These are phyloP conservation scores for Pammene fasciana DNA, from an alignment of 2,888 invertebrate genomes.

Conservation along the genomic window DNA sequence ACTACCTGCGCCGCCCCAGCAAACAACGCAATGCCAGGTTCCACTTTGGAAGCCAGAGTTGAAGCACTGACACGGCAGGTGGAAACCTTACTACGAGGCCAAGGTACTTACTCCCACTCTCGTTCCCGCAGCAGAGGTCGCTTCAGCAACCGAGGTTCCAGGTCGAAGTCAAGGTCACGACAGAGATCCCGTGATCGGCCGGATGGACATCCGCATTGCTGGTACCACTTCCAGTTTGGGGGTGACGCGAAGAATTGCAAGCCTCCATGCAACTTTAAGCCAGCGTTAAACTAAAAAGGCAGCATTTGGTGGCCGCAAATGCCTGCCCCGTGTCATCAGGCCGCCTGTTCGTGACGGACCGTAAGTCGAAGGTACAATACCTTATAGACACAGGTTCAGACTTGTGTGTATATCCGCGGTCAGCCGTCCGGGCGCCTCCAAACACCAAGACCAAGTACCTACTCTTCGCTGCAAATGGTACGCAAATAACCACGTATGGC, in stretches of 20 bases:
- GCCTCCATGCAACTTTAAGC: neutral
- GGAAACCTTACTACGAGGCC: constrained; percentile 1
- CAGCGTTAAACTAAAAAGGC: neutral
- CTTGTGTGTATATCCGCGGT: constrained; percentile 2
- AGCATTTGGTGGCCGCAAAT: constrained; percentile 5
- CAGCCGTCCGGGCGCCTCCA: constrained; percentile 10
- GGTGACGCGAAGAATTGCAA: neutral
- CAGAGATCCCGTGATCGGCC: neutral
- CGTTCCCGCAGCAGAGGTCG: constrained; percentile 10
- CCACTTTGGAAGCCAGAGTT: neutral
- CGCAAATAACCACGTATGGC: constrained; percentile 4
- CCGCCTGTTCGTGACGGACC: constrained; percentile 9
- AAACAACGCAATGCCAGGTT: neutral
- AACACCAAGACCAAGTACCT: constrained; percentile 4
- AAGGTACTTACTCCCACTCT: constrained; percentile 6
- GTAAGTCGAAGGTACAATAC: constrained; percentile 7
- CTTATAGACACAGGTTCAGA: constrained; percentile 3
- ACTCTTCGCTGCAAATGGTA: constrained; percentile 9
- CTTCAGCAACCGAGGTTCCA: neutral
- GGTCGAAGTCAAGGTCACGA: neutral
- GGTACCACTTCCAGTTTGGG: neutral
- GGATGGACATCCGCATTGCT: neutral
- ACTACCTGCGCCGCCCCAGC: neutral
- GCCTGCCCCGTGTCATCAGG: neutral
- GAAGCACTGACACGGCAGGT: constrained; percentile 3